Evolutionary conservation across 2,797 vertebrate genomes (phyloP).

Genomic region (Megalops cyprinoides): DNA sequence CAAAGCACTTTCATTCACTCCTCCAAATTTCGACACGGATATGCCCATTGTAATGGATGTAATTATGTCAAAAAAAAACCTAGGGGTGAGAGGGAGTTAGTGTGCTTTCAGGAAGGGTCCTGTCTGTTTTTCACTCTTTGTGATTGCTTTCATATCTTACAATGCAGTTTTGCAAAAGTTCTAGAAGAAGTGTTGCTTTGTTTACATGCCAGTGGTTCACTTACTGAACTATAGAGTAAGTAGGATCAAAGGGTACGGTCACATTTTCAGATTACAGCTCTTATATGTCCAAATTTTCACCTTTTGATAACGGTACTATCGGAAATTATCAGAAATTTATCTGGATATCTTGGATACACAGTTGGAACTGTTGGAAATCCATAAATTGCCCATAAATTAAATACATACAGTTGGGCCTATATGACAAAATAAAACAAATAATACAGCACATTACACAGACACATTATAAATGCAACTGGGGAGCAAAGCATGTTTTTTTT

Average conservation of each 20-base stretch:
- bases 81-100: neutral
- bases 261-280: neutral
- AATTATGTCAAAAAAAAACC: slow-evolving; percentile 2
- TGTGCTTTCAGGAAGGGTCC: neutral
- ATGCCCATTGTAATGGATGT: slow-evolving; percentile 12
- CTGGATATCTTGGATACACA: neutral
- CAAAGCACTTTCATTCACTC: slow-evolving; percentile 1
- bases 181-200: neutral
- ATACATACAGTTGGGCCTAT: slow-evolving; percentile 9
- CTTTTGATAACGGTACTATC: neutral
- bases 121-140: neutral
- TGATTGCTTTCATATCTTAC: slow-evolving; percentile 8
- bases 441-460: neutral
- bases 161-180: neutral
- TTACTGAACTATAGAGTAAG: neutral
- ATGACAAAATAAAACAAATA: neutral
- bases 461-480: neutral
- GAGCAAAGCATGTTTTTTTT: neutral
- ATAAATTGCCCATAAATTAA: neutral
- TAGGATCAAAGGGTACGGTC: neutral
- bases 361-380: neutral
- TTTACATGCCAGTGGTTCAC: slow-evolving; percentile 11
- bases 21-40: neutral
- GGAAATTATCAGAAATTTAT: neutral
- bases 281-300: neutral